Base-by-base conservation (phyloP, 2,888 invertebrate genomes). In the Matsumyia berberina region DNA sequence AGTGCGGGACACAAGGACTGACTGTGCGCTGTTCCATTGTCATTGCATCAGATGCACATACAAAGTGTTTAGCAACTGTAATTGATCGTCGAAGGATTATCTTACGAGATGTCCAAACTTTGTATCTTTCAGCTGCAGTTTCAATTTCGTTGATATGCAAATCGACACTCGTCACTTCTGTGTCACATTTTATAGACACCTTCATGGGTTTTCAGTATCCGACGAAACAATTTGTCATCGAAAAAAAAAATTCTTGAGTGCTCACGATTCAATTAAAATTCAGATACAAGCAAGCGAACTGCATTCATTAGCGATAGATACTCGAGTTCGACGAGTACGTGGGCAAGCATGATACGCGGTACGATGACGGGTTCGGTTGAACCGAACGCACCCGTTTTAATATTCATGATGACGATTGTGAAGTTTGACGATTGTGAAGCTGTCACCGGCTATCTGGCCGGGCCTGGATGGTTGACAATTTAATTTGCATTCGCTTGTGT, bases 331-430 rank as follows among this genome's bases (percentile, higher is more conserved):
- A 17, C 29, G 15, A 17, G 15, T 29, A 60, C 24, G 42, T 60
- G 60, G 15, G 42, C 15, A 24, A 3, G 39, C 39, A 24, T 58
- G 42, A 58, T 24, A 37, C 12, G 19, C 44, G 19, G 19, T 7
- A 4, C 17, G 55, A 33, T 15, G 35, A 35, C 37, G 17, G 31
- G 29, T 29, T 67, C 24, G 29, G 12, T 8, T n/a, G 19, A 35
- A 35, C 37, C 44, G 42, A 69, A 69, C 39, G 72, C 49, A 39
- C 12, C 24, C 35, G 19, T 44, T 60, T 58, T 29, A 72, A 31
- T 72, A 60, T 60, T 58, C 60, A 60, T 72, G 39, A 70, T 31
- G 67, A 53, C 39, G 72, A 60, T 49, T 60, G 29, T 69, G 55
- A 55, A 67, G 53, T n/a, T 29, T 55, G 66, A 12, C 33, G 37